phyloP scores from a whole-genome alignment of 2,797 vertebrate genomes.

The Champsocephalus esox region DNA sequence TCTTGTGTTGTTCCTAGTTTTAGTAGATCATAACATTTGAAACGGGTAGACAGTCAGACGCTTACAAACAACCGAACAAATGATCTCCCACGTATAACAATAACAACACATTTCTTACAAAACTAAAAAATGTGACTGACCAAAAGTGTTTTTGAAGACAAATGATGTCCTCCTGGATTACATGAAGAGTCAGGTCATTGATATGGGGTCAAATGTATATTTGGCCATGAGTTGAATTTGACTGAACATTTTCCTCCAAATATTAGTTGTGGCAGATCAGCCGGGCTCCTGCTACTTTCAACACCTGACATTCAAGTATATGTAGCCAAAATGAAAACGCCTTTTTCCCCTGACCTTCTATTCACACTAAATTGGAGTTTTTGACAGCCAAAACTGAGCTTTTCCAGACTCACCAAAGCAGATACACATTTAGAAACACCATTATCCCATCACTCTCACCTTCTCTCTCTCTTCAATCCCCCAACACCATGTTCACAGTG shows the following conservation, averaged over 20 bases:
- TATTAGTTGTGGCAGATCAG: not conserved
- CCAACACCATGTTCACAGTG: conserved; percentile 18
- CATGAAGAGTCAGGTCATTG: not conserved
- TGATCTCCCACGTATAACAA: not conserved
- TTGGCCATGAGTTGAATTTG: not conserved
- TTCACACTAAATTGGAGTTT: conserved; percentile 1
- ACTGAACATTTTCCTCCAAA: not conserved
- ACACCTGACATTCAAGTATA: not conserved
- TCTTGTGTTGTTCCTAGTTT: too few relatives aligned
- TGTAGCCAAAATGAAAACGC: not conserved
- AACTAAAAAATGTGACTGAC: not conserved
- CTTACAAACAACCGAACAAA: too few relatives aligned
- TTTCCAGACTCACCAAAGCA: conserved; percentile 16
- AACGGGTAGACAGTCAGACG: too few relatives aligned
- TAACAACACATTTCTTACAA: not conserved
- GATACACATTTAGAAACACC: conserved; percentile 19
- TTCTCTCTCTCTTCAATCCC: conserved; percentile 1
- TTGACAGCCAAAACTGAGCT: not conserved
- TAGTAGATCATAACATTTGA: too few relatives aligned
- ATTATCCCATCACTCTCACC: conserved; percentile 16
- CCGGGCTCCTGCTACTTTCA: not conserved
- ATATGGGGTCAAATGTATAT: too few relatives aligned
- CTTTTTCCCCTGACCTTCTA: not conserved
- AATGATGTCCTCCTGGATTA: not conserved
- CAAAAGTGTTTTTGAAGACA: not conserved